phyloP scores from a whole-genome alignment of 2,797 vertebrate genomes.

The Helarctos malayanus region DNA sequence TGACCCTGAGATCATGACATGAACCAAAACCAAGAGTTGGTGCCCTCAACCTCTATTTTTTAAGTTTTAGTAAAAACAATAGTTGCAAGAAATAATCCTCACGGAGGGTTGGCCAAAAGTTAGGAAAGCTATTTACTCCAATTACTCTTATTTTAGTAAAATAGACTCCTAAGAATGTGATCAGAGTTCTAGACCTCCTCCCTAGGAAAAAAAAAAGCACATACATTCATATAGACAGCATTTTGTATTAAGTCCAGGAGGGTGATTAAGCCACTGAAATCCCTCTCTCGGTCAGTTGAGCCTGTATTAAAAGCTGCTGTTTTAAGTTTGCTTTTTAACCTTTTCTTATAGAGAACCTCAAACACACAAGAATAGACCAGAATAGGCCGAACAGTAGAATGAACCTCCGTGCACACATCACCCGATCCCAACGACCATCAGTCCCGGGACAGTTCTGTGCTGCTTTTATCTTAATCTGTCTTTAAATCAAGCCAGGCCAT shows the following conservation, averaged over 20 bases:
- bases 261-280: neutral
- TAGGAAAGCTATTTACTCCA: conserved; percentile 32
- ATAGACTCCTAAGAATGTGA: conserved; percentile 26
- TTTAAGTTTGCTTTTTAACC: conserved; percentile 7
- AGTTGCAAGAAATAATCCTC: conserved; percentile 65
- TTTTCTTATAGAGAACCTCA: conserved; percentile 48
- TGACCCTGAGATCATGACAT: neutral
- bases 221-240: neutral
- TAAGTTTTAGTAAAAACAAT: conserved; percentile 48
- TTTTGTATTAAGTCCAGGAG: neutral
- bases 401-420: neutral
- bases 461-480: neutral
- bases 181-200: neutral
- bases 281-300: neutral
- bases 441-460: neutral
- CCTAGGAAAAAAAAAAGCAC: conserved; percentile 3
- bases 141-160: conserved; percentile 55
- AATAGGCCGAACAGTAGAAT: neutral
- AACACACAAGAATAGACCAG: conserved; percentile 5
- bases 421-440: neutral
- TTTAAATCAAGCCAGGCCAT: neutral
- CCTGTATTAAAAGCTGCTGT: conserved; percentile 8
- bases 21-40: neutral
- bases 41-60: conserved; percentile 57
- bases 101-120: neutral